Percentiles rank a stretch among this genome's conserved stretches.
Conservation (phyloP, 2,797 vertebrate species). For the Dallia pectoralis region DNA sequence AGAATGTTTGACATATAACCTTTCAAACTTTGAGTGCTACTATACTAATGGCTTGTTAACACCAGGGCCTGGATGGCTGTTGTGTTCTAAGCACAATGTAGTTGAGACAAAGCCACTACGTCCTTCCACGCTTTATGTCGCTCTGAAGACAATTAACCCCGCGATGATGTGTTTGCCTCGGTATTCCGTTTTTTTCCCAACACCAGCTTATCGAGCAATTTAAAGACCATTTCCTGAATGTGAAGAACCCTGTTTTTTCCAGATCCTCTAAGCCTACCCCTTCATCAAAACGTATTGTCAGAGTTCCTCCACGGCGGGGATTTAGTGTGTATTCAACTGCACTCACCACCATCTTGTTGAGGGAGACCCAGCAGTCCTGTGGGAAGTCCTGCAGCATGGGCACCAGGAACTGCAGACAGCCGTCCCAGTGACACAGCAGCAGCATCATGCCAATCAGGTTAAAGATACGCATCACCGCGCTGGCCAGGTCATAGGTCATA, state of each 20-base stretch:
- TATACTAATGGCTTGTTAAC: background rate
- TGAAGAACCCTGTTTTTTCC: background rate
- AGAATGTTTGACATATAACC: background rate
- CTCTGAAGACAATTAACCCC: background rate
- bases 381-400: constrained; percentile 89
- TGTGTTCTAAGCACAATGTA: background rate
- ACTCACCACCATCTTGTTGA: constrained; percentile 89
- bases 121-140: background rate
- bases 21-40: background rate
- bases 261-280: background rate
- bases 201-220: background rate
- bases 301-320: background rate
- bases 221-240: background rate
- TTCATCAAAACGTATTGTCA: background rate
- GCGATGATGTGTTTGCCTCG: background rate
- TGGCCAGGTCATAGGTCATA: constrained; percentile 88
- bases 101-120: background rate
- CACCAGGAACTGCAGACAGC: constrained; percentile 86
- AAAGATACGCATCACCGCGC: constrained; percentile 83
- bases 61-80: background rate
- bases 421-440: constrained; percentile 85
- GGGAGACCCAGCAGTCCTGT: constrained; percentile 84
- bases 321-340: constrained; percentile 6
- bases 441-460: constrained; percentile 89
- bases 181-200: background rate